phyloP scores from a whole-genome alignment of 2,888 invertebrate species.

The Sarcophaga subvicina region DNA sequence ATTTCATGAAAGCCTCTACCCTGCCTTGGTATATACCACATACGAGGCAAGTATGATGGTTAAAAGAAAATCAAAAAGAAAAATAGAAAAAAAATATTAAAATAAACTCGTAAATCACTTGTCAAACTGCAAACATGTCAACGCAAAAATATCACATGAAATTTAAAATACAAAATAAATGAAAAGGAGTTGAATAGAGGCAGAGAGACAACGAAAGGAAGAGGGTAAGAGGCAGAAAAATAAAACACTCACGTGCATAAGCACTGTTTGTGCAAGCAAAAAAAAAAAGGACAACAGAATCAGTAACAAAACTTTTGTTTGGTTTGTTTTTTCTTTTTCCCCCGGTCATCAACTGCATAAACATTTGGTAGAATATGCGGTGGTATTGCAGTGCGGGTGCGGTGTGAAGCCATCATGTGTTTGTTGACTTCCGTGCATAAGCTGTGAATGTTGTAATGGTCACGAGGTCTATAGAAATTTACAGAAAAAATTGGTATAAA shows the following conservation, averaged over 20 bases:
- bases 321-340: conserved; percentile 1
- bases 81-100: background rate
- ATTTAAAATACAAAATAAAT: conserved; percentile 47
- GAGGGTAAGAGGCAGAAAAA: no score
- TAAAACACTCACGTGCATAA: background rate
- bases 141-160: conserved; percentile 67
- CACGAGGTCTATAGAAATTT: no score
- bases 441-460: conserved; percentile 9
- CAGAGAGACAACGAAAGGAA: no score
- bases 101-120: conserved; percentile 67
- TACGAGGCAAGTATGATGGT: no score
- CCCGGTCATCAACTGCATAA: conserved; percentile 19
- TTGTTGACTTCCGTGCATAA: conserved; percentile 32
- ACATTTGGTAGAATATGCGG: background rate
- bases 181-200: background rate
- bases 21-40: no score
- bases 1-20: background rate
- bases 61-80: no score
- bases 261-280: background rate
- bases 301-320: conserved; percentile 21
- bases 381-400: background rate
- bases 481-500: no score
- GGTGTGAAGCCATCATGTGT: conserved; percentile 32
- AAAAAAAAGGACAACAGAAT: conserved; percentile 37
- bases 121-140: conserved; percentile 68